These are phyloP conservation scores for Caenorhabditis briggsae DNA, from an alignment of 1,140 invertebrate genomes.

Conservation along the genomic window DNA sequence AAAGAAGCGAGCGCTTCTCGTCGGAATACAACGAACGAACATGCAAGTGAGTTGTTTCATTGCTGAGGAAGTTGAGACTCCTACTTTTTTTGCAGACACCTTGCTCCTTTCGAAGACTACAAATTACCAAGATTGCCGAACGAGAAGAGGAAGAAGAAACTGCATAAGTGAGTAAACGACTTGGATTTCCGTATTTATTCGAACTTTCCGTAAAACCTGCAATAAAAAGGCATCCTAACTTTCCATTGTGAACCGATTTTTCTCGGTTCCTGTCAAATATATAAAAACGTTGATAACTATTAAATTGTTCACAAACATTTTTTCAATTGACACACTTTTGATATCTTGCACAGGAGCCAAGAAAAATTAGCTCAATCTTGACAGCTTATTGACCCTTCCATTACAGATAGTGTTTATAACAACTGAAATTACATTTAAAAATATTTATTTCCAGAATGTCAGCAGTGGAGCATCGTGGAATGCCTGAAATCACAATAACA, in stretches of 20 bases:
- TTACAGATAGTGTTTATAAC: too few species aligned
- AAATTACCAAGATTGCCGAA: constrained; percentile 55
- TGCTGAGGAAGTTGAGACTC: background rate
- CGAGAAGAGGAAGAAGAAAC: constrained; percentile 60
- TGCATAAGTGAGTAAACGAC: constrained; percentile 31
- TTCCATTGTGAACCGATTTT: too few species aligned
- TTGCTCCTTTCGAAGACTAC: constrained; percentile 48
- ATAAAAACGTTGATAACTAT: too few species aligned
- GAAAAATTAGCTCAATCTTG: too few species aligned
- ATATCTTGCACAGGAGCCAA: too few species aligned
- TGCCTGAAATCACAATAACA: constrained; percentile 58
- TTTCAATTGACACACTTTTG: too few species aligned
- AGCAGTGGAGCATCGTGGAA: constrained; percentile 43
- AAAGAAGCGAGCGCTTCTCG: constrained; percentile 46
- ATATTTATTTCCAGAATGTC: background rate
- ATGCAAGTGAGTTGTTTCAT: constrained; percentile 23
- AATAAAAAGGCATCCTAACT: too few species aligned
- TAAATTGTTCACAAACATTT: too few species aligned
- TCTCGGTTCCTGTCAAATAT: too few species aligned
- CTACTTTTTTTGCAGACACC: constrained; percentile 2
- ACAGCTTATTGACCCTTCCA: too few species aligned
- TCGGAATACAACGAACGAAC: constrained; percentile 67
- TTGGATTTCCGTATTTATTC: background rate
- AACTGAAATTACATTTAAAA: too few species aligned
- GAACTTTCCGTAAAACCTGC: too few species aligned